Conservation (phyloP, 1,140 invertebrate species). For the Zophobas morio region DNA sequence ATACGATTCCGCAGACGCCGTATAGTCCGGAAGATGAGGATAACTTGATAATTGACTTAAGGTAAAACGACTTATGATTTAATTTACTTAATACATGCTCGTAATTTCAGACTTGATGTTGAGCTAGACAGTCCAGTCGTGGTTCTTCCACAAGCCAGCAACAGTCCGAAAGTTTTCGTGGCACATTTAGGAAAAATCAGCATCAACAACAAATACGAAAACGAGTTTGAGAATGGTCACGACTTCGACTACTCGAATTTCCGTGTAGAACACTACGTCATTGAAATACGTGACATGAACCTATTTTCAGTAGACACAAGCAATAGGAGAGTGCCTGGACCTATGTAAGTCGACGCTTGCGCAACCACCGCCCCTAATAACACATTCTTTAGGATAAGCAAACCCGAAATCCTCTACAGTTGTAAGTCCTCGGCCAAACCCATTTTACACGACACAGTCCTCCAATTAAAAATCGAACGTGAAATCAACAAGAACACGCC, state of each 20-base stretch:
- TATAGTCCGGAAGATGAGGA: constrained; percentile 67
- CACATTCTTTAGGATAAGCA: constrained; percentile 59
- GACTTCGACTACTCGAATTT: constrained; percentile 53
- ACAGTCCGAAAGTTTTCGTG: constrained; percentile 88
- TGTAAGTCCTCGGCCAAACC: constrained; percentile 78
- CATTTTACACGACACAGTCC: constrained; percentile 86
- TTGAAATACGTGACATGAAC: constrained; percentile 90
- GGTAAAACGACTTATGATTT: background rate
- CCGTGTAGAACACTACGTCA: constrained; percentile 70
- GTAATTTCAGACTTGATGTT: constrained; percentile 76
- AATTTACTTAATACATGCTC: background rate
- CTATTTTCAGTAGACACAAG: constrained; percentile 82
- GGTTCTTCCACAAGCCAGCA: constrained; percentile 83
- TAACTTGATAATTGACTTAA: constrained; percentile 63
- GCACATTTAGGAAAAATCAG: constrained; percentile 94
- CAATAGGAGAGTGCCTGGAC: constrained; percentile 61
- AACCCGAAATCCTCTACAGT: constrained; percentile 78
- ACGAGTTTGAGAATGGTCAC: constrained; percentile 50
- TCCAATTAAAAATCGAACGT: constrained; percentile 76
- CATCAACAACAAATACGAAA: constrained; percentile 69
- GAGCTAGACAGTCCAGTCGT: constrained; percentile 92
- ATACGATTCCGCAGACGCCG: constrained; percentile 66
- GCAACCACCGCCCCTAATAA: background rate
- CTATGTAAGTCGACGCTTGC: constrained; percentile 49
- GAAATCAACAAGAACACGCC: constrained; percentile 63